Evolutionary conservation across 2,113 vertebrate species (phyloP).

Genomic region (Galeopterus variegatus): DNA sequence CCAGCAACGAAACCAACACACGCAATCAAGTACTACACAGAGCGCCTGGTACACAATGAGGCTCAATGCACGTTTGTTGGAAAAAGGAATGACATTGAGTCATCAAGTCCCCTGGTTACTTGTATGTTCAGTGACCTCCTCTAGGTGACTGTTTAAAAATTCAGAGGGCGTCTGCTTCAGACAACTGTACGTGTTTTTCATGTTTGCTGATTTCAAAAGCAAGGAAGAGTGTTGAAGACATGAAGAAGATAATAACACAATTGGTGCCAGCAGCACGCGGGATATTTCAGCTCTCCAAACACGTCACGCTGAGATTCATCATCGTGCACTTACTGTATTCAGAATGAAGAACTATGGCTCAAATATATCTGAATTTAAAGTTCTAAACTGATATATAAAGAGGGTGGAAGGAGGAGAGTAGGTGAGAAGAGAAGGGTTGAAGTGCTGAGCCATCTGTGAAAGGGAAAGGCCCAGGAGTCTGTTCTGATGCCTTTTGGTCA

Average conservation of each 20-base stretch:
- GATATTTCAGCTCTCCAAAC: neutral
- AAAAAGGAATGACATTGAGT: neutral
- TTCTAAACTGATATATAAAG: neutral
- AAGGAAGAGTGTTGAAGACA: neutral
- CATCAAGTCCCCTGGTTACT: neutral
- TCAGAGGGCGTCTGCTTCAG: neutral
- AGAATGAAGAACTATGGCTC: neutral
- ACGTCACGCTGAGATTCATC: neutral
- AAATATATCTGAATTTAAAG: neutral
- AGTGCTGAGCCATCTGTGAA: neutral
- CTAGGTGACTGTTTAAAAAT: neutral
- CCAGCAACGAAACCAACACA: neutral
- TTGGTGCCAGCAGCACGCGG: neutral
- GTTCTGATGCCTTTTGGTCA: neutral
- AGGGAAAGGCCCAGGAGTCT: neutral
- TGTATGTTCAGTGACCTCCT: neutral
- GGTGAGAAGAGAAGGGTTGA: neutral
- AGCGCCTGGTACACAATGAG: neutral
- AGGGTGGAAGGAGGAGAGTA: neutral
- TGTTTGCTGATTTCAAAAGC: slow-evolving; percentile 2
- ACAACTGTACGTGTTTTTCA: neutral
- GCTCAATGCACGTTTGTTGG: neutral
- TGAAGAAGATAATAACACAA: neutral
- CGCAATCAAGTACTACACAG: neutral
- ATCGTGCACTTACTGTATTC: neutral